Conservation (phyloP, 53 echinoderm and acorn worm genomes). For the Paracentrotus lividus region DNA sequence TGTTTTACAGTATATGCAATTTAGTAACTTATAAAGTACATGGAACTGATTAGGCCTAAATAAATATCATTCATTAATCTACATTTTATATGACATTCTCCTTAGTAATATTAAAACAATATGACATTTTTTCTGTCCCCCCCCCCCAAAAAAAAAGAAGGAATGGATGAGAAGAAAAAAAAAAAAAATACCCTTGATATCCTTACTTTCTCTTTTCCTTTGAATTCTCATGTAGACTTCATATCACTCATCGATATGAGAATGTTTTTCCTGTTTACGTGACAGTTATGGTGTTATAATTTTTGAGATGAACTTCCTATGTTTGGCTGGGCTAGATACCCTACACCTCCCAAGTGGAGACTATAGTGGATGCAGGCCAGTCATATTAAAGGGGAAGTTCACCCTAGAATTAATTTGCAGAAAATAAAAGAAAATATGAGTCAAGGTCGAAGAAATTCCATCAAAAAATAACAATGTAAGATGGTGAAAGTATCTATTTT, state of each 20-base stretch:
- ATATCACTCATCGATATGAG: slow-evolving; percentile 46
- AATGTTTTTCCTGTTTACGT: slow-evolving; percentile 54
- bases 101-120: too few species aligned
- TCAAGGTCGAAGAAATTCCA: too few species aligned
- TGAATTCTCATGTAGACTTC: not conserved
- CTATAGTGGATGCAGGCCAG: slow-evolving; percentile 7
- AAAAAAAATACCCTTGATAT: not conserved
- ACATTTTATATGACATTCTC: too few species aligned
- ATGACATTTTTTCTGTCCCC: too few species aligned
- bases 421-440: not conserved
- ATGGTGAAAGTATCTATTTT: too few species aligned
- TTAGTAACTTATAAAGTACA: too few species aligned
- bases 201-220: not conserved
- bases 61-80: too few species aligned
- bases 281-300: not conserved
- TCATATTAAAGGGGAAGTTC: not conserved
- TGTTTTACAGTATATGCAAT: too few species aligned
- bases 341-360: not conserved
- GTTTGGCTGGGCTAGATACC: not conserved
- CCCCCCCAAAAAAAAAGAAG: not conserved
- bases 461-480: too few species aligned
- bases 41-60: too few species aligned
- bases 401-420: not conserved
- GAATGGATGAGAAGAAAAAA: not conserved
- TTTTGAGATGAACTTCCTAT: slow-evolving; percentile 37